Base-by-base conservation (phyloP, 2,113 vertebrate genomes). In the Perca schrenkii region DNA sequence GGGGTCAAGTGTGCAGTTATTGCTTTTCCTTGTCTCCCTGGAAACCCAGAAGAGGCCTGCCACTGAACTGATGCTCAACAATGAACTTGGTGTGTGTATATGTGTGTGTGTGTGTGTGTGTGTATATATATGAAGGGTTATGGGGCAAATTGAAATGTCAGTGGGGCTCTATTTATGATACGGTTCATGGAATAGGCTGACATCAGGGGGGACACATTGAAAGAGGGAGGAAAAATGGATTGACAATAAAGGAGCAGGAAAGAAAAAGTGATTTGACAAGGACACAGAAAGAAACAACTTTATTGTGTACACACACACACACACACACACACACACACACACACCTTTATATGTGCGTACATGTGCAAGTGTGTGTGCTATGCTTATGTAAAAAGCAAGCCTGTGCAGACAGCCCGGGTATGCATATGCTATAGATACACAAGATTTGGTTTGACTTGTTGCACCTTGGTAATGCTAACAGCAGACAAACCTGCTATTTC, bases 1-100 rank as follows among this genome's bases (percentile, higher is more conserved):
- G 81, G 82, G 95, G 94, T 95, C 94, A 96, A 95, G 91, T 94
- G 92, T 88, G 90, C 81, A 86, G 90, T 94, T 95, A 95, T 94
- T 95, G 93, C 93, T 94, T 94, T 94, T 90, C 85, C 91, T 81
- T 56, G 69, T 90, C 89, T 89, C 91, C 50, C 72, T 90, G 87
- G 90, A 93, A 91, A 94, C 90, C 90, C 82, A 86, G 69, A 81
- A 80, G 83, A 80, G 72, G 43, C 65, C 68, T 65, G 75, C 75
- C 65, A 64, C 58, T 77, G 79, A 89, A 88, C 70, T 63, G 78
- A 89, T 86, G 83, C 80, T 80, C 86, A 67, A 77, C 74, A 80
- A 83, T 86, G 85, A 81, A 88, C 80, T 53, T 68, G 53, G 77
- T 67, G 74, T 76, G 36, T 25, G 19, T 79, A 13, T 3, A 19